Base-by-base conservation (phyloP, 2,888 invertebrate genomes). In the Flexamia atlantica region DNA sequence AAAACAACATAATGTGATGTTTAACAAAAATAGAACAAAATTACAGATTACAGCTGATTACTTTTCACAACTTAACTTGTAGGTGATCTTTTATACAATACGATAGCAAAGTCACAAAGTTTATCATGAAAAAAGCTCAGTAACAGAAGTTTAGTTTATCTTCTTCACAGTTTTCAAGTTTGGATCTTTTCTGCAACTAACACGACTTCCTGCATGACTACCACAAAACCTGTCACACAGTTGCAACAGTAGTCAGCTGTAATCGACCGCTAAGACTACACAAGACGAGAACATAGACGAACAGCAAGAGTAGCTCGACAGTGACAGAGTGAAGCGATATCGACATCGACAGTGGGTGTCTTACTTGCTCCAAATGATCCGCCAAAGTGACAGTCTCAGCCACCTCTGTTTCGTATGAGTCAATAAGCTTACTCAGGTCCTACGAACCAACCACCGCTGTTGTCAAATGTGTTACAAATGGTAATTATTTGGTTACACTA, bases 281-380 rank as follows among this genome's bases (percentile, higher is more conserved):
- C 28, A 30, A 64, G 64, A 64, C 12, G 28, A 64, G 25, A 5
- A 64, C 64, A 64, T 2, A 53, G 28, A 64, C 64, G 30, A 28
- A 64, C 64, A 30, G 14, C 25, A 64, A 64, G 53, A 68, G 70
- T 32, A 30, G 32, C 7, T 5, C 25, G 72, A 72, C 17, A 72
- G 23, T 76, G 76, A 76, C 76, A 46, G 76, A 76, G 17, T 40
- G 76, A 76, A 70, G 70, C 76, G 40, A 76, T 23, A 70, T 20
- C 17, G 68, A 68, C 32, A 70, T n/a, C n/a, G 20, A 7, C n/a
- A 68, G 36, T 42, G 12, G 23, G 86, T 84, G 36, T 92, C 95
- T 95, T 95, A 95, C 95, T 95, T 96, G 95, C 91, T 96, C 95
- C 92, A 96, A 93, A 89, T 94, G 94, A 92, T 95, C 95, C 90